phyloP scores from a whole-genome alignment of 30 jellyfish, hydroid and myxozoan species.

The Chrysaora quinquecirrha region DNA sequence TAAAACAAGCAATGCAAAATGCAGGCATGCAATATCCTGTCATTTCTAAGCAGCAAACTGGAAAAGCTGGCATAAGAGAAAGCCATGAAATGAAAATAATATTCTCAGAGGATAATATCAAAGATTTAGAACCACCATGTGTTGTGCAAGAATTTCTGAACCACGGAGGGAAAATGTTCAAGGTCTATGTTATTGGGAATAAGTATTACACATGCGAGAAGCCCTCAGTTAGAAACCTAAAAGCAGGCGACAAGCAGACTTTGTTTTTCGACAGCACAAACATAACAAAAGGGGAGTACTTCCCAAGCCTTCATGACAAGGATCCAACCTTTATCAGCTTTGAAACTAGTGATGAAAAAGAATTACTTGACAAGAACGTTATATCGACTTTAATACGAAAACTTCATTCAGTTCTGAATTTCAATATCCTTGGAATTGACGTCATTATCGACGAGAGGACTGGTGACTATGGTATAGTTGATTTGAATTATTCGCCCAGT shows the following conservation, averaged over 20 bases:
- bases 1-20: conserved; percentile 30
- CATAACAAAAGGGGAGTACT: conserved; percentile 76
- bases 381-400: conserved; percentile 66
- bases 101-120: conserved; percentile 72
- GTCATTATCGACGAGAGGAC: conserved; percentile 82
- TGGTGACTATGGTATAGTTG: conserved; percentile 87
- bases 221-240: conserved; percentile 88
- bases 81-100: conserved; percentile 93
- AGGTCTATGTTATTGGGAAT: conserved; percentile 86
- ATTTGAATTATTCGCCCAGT: conserved; percentile 94
- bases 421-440: conserved; percentile 87
- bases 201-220: conserved; percentile 84
- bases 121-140: conserved; percentile 80
- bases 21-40: conserved; percentile 74
- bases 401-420: conserved; percentile 43
- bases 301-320: conserved; percentile 61
- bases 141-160: conserved; percentile 91
- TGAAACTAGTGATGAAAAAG: conserved; percentile 54
- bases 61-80: conserved; percentile 74
- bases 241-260: conserved; percentile 72
- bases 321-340: conserved; percentile 70
- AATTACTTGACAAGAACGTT: conserved; percentile 70
- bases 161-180: conserved; percentile 96
- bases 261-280: conserved; percentile 86
- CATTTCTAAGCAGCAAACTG: conserved; percentile 78